phyloP scores from a whole-genome alignment of 35 echinoderm and acorn worm species.

The Chiridota heheva region DNA sequence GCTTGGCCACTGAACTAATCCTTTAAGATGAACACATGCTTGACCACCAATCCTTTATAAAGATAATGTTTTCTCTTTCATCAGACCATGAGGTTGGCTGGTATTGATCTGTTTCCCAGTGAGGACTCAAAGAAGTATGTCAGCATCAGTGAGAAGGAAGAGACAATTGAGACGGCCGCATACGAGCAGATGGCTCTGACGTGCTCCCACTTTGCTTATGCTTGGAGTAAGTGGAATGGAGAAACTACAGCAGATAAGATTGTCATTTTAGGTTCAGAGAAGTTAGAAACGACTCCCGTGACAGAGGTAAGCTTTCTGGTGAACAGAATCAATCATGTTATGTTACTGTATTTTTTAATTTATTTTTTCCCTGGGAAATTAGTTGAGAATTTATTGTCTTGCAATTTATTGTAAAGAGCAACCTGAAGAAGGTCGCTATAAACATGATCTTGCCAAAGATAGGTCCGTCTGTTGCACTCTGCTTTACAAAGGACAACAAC shows the following conservation, averaged over 20 bases:
- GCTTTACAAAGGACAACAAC: too few relatives aligned
- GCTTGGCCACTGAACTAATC: too few relatives aligned
- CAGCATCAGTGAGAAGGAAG: slow-evolving; percentile 85
- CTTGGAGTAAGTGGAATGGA: slow-evolving; percentile 91
- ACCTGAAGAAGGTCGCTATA: too few relatives aligned
- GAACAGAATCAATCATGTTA: too few relatives aligned
- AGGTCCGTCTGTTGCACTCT: too few relatives aligned
- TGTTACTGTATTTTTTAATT: too few relatives aligned
- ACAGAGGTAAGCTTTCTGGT: slow-evolving; percentile 62
- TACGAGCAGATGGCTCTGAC: slow-evolving; percentile 96
- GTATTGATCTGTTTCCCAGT: slow-evolving; percentile 87
- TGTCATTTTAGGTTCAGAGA: slow-evolving; percentile 72
- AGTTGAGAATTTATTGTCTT: too few relatives aligned
- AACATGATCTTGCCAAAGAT: too few relatives aligned
- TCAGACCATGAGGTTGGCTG: slow-evolving; percentile 70
- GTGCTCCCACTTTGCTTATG: slow-evolving; percentile 90
- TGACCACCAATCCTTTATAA: too few relatives aligned
- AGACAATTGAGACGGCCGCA: slow-evolving; percentile 39
- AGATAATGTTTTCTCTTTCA: slow-evolving; percentile 12
- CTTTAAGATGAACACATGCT: too few relatives aligned
- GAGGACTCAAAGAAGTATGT: slow-evolving; percentile 99
- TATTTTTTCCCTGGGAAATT: too few relatives aligned
- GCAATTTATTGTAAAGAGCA: too few relatives aligned
- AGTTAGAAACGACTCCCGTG: slow-evolving; percentile 40
- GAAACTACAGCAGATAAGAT: slow-evolving; percentile 76